Percentiles rank a stretch among this genome's conserved stretches.
Conservation (phyloP, 2,797 vertebrate genomes). For the Avahi laniger region DNA sequence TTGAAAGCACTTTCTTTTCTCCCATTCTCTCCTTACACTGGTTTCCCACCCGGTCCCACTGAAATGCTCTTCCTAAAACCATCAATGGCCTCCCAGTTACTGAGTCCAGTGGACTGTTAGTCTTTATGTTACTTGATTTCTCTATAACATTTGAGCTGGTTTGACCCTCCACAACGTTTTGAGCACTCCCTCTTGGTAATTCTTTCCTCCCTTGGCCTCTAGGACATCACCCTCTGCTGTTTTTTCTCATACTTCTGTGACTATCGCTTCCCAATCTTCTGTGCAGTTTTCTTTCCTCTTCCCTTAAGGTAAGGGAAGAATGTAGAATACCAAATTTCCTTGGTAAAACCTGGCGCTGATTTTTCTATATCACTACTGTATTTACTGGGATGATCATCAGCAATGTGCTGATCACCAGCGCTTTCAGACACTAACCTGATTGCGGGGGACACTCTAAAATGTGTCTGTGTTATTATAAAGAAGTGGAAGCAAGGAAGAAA, state of each 20-base stretch:
- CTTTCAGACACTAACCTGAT: neutral
- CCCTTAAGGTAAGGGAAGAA: neutral
- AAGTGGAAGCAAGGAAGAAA: neutral
- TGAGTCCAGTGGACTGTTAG: neutral
- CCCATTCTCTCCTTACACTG: neutral
- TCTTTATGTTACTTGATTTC: neutral
- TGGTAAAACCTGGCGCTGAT: neutral
- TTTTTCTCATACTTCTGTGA: neutral
- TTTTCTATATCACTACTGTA: neutral
- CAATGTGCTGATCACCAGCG: neutral
- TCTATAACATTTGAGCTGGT: neutral
- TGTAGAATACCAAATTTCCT: neutral
- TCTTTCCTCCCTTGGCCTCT: neutral
- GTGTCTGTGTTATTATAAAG: neutral
- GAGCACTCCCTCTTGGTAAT: neutral
- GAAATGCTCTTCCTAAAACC: neutral
- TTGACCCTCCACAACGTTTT: neutral
- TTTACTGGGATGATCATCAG: neutral
- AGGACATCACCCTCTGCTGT: neutral
- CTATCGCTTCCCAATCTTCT: neutral
- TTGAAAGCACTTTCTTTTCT: neutral
- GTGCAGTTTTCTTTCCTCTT: neutral
- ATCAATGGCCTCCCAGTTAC: neutral
- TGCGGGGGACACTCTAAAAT: neutral
- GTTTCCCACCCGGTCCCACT: neutral